Conservation (phyloP, 2,888 invertebrate species). For the Cephus pygmeus region DNA sequence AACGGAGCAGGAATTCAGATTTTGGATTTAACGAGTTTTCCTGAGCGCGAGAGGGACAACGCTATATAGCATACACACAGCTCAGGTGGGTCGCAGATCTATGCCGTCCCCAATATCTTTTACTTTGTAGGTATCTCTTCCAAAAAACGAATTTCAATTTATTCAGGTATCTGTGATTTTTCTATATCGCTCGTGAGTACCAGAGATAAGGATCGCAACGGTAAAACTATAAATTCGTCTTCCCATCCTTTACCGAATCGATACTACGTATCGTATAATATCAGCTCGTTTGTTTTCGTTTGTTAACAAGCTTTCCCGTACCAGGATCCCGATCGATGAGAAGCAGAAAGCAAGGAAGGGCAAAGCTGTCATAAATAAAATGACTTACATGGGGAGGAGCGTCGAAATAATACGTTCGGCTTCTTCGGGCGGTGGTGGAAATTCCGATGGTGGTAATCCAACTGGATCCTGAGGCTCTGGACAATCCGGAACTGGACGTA, state of each 20-base stretch:
- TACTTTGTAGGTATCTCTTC: neutral
- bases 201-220: neutral
- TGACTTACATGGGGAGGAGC: constrained; percentile 77
- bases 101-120: neutral
- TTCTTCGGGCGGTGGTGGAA: constrained; percentile 82
- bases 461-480: constrained; percentile 67
- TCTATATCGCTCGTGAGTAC: neutral
- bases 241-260: neutral
- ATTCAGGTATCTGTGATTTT: neutral
- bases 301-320: neutral
- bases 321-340: neutral
- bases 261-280: neutral
- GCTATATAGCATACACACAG: neutral
- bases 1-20: neutral
- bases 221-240: neutral
- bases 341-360: neutral
- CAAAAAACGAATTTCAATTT: neutral
- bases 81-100: neutral
- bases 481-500: constrained; percentile 72
- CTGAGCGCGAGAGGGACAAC: neutral
- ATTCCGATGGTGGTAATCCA: constrained; percentile 68
- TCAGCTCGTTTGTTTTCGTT: neutral
- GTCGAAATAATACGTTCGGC: constrained; percentile 82
- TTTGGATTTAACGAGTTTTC: neutral
- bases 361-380: constrained; percentile 5